These are phyloP conservation scores for Lates calcarifer DNA, from an alignment of 2,113 vertebrate genomes.

Conservation along the genomic window DNA sequence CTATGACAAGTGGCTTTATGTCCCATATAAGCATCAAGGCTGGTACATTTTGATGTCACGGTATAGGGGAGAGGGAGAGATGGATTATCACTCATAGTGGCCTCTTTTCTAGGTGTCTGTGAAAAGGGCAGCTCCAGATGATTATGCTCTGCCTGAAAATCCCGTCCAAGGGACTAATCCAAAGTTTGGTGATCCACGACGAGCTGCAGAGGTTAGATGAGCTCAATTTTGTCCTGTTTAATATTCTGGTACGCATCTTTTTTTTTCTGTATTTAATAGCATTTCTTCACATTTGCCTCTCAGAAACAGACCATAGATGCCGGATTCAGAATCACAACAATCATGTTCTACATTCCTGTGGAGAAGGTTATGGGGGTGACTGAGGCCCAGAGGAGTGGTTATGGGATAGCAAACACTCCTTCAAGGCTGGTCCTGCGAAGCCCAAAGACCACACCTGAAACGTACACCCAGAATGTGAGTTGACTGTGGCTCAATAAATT, in stretches of 20 bases:
- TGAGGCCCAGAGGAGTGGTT: slow-evolving; percentile 74
- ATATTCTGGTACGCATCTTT: background rate
- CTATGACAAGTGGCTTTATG: slow-evolving; percentile 28
- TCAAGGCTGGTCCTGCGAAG: slow-evolving; percentile 76
- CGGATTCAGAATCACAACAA: slow-evolving; percentile 57
- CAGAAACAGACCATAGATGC: slow-evolving; percentile 42
- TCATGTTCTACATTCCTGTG: slow-evolving; percentile 75
- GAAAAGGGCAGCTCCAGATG: slow-evolving; percentile 69
- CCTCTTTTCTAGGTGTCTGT: slow-evolving; percentile 85
- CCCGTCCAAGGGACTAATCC: background rate
- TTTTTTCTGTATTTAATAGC: background rate
- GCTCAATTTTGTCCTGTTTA: background rate
- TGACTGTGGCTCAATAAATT: background rate
- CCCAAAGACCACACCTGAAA: slow-evolving; percentile 64
- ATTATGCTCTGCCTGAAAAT: slow-evolving; percentile 54
- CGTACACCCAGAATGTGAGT: slow-evolving; percentile 70
- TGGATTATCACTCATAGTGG: slow-evolving; percentile 34
- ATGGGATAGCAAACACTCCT: slow-evolving; percentile 69
- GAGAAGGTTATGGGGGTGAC: slow-evolving; percentile 69
- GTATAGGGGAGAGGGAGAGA: background rate
- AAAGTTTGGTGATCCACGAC: background rate
- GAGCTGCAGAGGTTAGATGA: slow-evolving; percentile 45
- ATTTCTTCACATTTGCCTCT: background rate
- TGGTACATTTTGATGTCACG: slow-evolving; percentile 12
- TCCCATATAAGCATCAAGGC: slow-evolving; percentile 5